phyloP scores from a whole-genome alignment of 2,797 vertebrate species.

The Phataginus tetradactyla region DNA sequence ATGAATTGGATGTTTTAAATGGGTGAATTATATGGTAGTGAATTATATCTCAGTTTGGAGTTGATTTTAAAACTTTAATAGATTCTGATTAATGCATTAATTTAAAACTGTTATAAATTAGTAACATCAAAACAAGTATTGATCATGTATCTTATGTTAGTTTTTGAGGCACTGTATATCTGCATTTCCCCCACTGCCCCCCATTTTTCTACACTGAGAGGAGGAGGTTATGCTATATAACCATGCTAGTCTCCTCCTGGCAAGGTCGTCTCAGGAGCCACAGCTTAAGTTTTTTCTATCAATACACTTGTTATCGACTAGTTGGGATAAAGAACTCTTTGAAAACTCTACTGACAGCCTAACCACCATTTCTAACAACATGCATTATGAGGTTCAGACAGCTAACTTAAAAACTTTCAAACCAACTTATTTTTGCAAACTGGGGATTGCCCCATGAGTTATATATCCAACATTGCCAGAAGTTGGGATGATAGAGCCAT shows the following conservation, averaged over 20 bases:
- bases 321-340: not conserved
- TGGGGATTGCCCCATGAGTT: not conserved
- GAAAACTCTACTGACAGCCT: not conserved
- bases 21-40: not conserved
- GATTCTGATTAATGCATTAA: not conserved
- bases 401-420: not conserved
- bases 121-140: not conserved
- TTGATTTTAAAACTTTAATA: not conserved
- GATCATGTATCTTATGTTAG: not conserved
- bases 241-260: not conserved
- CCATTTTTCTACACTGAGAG: not conserved
- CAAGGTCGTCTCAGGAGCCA: not conserved
- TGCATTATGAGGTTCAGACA: not conserved
- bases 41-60: not conserved
- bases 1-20: not conserved
- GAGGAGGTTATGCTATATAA: not conserved
- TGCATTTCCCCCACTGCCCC: not conserved
- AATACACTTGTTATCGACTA: not conserved
- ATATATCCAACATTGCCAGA: not conserved
- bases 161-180: not conserved
- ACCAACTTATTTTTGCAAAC: not conserved
- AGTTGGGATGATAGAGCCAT: not conserved
- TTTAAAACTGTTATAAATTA: not conserved
- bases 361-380: not conserved
- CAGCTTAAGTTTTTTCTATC: not conserved